Evolutionary conservation across 2,888 invertebrate genomes (phyloP), one percentile per base, ranked within the genome.

Genomic region (Agrotis segetum): DNA sequence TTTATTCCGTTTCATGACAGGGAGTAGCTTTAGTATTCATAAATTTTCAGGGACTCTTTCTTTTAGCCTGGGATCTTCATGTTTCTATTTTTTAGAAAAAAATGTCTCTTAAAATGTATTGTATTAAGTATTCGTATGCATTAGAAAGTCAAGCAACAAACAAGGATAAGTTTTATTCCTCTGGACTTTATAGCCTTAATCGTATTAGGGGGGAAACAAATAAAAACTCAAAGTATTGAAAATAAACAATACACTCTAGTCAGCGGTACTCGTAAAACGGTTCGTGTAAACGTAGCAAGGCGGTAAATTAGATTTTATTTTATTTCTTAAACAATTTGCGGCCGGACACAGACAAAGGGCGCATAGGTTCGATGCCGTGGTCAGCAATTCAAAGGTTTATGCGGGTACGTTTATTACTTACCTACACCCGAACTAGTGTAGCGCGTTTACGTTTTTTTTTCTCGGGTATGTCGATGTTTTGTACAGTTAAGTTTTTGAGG

Each of bases 271-370:
- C 94, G 92, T 94, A 94, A 94, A 94, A 92, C 90, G 89, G 91
- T 93, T 92, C 91, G 91, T 90, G 93, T 95, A 94, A 95, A 95
- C 92, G 95, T 93, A 94, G 91, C 88, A 94, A 92, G 89, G 92
- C 94, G 93, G 93, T 94, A 95, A 95, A 95, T 96, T 96, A 94
- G 94, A 95, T 95, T 95, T 94, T 94, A 94, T 95, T 95, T 95
- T 95, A 95, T 95, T 96, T 95, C 95, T 95, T 95, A 92, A 95
- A 96, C 94, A 95, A 95, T 95, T 94, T 95, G 95, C 90, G 95
- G 93, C 90, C 86, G 91, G 92, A 90, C 92, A 91, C 91, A 92
- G 93, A 95, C 95, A 95, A 95, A 95, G 93, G 94, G 93, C 93
- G 90, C 92, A 90, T 90, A 92, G 91, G 94, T 92, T 93, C 94